A percentile compares a stretch with the other conserved stretches of the same genome.
Conservation (phyloP, 2,113 vertebrate genomes). For the Choloepus hoffmanni region DNA sequence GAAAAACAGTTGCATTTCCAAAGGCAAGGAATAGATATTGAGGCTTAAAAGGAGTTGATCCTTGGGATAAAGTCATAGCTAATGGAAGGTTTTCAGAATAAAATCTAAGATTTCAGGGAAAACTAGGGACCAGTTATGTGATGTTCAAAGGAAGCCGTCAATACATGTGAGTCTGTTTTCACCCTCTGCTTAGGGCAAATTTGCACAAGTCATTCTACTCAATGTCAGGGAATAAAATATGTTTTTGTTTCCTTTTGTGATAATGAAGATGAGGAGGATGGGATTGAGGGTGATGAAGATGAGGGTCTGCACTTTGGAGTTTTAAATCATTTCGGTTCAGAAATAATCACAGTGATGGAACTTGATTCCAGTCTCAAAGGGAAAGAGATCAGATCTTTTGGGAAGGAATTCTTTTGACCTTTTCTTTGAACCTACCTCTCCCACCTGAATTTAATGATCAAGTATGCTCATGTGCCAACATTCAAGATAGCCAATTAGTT, state of each 20-base stretch:
- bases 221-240: neutral
- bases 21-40: conserved; percentile 64
- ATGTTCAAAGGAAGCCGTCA: conserved; percentile 72
- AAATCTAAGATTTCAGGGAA: conserved; percentile 76
- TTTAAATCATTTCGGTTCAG: neutral
- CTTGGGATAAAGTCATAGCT: conserved; percentile 72
- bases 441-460: conserved; percentile 13
- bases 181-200: conserved; percentile 45
- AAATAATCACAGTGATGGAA: neutral
- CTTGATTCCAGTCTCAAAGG: neutral
- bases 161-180: neutral
- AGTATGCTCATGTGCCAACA: conserved; percentile 6
- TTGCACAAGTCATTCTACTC: conserved; percentile 37
- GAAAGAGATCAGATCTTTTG: neutral
- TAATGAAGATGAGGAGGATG: neutral
- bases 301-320: neutral
- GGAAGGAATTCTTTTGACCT: conserved; percentile 14
- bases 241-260: conserved; percentile 15
- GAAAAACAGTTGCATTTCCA: conserved; percentile 72
- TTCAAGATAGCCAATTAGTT: conserved; percentile 38
- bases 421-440: conserved; percentile 53
- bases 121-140: conserved; percentile 72
- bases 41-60: conserved; percentile 72
- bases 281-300: neutral
- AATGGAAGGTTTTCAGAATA: conserved; percentile 73